A percentile compares a stretch with the other conserved stretches of the same genome.
Evolutionary conservation across 2,113 vertebrate genomes (phyloP).

Genomic region (Sclerurus mexicanus): DNA sequence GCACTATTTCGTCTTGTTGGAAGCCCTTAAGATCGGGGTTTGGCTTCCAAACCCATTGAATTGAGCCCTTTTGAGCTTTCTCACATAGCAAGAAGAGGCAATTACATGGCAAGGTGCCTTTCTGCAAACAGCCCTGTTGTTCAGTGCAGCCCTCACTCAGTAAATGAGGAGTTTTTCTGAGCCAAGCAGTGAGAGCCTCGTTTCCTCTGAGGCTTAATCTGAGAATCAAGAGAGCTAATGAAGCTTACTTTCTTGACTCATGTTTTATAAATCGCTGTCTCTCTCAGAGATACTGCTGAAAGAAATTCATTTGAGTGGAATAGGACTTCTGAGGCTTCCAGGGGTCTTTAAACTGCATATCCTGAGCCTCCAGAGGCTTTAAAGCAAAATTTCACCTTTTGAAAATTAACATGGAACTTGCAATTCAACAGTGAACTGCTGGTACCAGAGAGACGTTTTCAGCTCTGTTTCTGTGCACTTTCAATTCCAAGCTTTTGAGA

Average conservation of each 20-base stretch:
- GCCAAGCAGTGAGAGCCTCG: neutral
- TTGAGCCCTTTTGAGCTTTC: neutral
- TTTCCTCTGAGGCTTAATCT: constrained; percentile 15
- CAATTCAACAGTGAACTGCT: neutral
- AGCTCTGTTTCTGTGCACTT: neutral
- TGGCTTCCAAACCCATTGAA: neutral
- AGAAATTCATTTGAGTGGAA: constrained; percentile 14
- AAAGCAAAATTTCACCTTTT: neutral
- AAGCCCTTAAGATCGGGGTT: neutral
- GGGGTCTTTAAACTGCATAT: neutral
- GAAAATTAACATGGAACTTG: neutral
- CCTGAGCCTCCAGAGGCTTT: neutral
- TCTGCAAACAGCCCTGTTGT: neutral
- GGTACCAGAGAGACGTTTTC: neutral
- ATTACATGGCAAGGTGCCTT: neutral
- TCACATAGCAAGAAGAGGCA: neutral
- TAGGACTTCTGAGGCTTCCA: constrained; percentile 1
- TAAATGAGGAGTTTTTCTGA: neutral
- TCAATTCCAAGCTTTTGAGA: constrained; percentile 33
- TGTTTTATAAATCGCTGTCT: neutral
- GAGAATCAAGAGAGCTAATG: constrained; percentile 9
- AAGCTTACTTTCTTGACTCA: constrained; percentile 12
- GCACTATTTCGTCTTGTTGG: neutral
- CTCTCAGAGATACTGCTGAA: neutral
- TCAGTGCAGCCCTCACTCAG: neutral